Base-by-base conservation (phyloP, 2,113 vertebrate genomes). In the Aegotheles bennettii region DNA sequence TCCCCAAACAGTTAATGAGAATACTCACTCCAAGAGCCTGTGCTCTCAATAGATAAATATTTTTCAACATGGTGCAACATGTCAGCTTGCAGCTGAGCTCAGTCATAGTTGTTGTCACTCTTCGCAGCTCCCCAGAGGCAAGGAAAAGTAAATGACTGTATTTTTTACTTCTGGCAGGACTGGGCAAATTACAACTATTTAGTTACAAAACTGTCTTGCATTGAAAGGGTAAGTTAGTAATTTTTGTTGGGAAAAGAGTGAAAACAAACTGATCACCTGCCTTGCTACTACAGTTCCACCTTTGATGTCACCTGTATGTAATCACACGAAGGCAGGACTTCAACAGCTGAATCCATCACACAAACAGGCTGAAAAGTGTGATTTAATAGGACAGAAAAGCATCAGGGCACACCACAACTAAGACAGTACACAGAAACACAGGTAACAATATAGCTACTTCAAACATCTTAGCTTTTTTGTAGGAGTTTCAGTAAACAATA, bases 41-140 rank as follows among this genome's bases (percentile, higher is more conserved):
- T 69, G 36, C 56, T 93, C 75, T 73, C 77, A 60, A 57, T 1
- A 48, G 48, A 63, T 43, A 89, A 88, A 23, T 86, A 87, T 87
- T 93, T 91, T 78, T 87, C 84, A 93, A 42, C 87, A 24, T 29
- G 84, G 82, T 63, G 56, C 50, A 85, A 91, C 87, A 61, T 33
- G 89, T 76, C 87, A 89, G 87, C 61, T 79, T 13, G 50, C 64
- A 70, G 79, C 75, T 50, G 70, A 90, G 90, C 71, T 73, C 70
- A 50, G 73, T 29, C 74, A 25, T 23, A 40, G 33, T 11, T 50
- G 42, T 11, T 47, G 84, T 90, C 78, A 69, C 75, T 60, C 67
- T 81, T 35, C 85, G 61, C 53, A 40, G 74, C 63, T 92, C 65
- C 84, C 78, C 79, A 64, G 74, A 57, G 82, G 57, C 51, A 38